Evolutionary conservation across 2,113 vertebrate genomes (phyloP).

Genomic region (Nothocercus nigrocapillus): DNA sequence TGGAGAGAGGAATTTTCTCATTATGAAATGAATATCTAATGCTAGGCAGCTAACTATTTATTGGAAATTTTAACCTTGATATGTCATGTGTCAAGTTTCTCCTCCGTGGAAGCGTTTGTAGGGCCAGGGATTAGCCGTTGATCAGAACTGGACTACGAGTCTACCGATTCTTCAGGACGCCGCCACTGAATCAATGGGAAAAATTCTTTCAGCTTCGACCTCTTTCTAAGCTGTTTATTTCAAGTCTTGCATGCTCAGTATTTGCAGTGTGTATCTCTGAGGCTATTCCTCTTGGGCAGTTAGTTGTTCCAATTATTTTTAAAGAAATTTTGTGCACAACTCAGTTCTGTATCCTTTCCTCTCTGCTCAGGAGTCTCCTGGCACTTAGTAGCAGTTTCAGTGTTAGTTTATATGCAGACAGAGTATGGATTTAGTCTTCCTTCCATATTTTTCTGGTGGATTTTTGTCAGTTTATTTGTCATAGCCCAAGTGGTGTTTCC

Average conservation of each 20-base stretch:
- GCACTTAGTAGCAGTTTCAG: background rate
- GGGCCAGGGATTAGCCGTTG: background rate
- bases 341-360: background rate
- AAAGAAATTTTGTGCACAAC: background rate
- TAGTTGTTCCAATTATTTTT: conserved; percentile 32
- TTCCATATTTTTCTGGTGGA: conserved; percentile 9
- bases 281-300: background rate
- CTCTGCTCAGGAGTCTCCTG: conserved; percentile 23
- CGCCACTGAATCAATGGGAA: fast-evolving
- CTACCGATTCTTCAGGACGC: background rate
- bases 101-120: background rate
- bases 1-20: conserved; percentile 53
- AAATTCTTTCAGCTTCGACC: background rate
- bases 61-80: conserved; percentile 45
- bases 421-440: background rate
- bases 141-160: background rate
- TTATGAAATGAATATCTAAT: conserved; percentile 20
- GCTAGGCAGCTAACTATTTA: conserved; percentile 18
- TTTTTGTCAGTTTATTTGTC: conserved; percentile 40
- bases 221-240: background rate
- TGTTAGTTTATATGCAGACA: conserved; percentile 51
- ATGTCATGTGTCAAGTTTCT: background rate
- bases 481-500: conserved; percentile 42
- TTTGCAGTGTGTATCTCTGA: background rate
- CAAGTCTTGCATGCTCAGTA: background rate